phyloP scores from a whole-genome alignment of 2,888 invertebrate genomes.

The Disparrhopalites patrizii region DNA sequence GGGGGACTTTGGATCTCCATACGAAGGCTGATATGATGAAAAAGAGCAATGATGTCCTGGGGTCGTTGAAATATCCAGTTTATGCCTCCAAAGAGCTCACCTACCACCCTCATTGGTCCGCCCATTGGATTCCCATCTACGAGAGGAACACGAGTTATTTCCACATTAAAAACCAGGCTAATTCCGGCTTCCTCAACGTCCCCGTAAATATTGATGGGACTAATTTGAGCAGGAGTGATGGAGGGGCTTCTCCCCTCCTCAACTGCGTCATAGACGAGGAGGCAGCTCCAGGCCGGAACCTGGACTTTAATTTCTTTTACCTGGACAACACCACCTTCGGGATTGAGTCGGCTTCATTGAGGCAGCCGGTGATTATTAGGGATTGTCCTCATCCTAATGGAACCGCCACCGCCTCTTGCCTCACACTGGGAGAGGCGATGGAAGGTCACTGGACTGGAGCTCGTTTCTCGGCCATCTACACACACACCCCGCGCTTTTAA shows the following conservation, averaged over 20 bases:
- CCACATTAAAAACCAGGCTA: constrained; percentile 2
- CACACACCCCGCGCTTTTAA: too few species aligned
- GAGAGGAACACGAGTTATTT: constrained; percentile 9
- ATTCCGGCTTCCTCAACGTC: constrained; percentile 11
- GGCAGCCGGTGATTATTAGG: not conserved
- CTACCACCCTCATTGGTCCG: not conserved
- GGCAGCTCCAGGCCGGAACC: not conserved
- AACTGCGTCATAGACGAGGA: constrained; percentile 10
- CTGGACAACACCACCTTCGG: not conserved
- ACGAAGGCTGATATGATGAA: not conserved
- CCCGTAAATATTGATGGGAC: not conserved
- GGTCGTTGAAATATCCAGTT: constrained; percentile 4
- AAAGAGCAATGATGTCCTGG: not conserved
- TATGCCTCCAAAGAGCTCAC: not conserved
- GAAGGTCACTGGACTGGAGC: not conserved
- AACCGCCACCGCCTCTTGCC: not conserved
- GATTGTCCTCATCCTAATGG: not conserved
- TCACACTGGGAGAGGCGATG: not conserved
- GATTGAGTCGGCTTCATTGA: not conserved
- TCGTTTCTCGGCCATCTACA: not conserved
- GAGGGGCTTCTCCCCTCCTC: not conserved
- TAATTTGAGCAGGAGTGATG: too few species aligned
- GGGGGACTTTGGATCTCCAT: constrained; percentile 10
- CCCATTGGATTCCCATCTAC: not conserved
- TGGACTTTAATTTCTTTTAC: constrained; percentile 2